Evolutionary conservation across 1,140 invertebrate species (phyloP), one percentile per base, ranked within the genome.

Genomic region (Pteromalus puparum): DNA sequence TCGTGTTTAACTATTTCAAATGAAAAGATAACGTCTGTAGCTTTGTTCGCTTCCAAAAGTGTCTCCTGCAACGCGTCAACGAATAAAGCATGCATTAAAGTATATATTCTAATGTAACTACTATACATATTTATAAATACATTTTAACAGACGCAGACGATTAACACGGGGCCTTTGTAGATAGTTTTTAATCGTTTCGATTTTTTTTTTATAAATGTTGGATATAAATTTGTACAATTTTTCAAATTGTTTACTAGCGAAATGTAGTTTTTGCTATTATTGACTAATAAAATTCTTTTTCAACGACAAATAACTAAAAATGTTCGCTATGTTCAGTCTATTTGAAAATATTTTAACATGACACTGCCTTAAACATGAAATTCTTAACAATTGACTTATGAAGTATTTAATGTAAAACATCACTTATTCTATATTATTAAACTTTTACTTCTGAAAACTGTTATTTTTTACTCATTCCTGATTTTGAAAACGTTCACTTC

Each of bases 91-190:
- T 72, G 38, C 74, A 78, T 83, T 72, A 3, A 78, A 30, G 53
- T 83, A 48, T 70, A 38, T 74, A 74, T 74, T 42, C 6, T 42
- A 79, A 79, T 46, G 10, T 21, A 79, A 61, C 5, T 65, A 28
- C 26, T 79, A 42, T 42, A 67, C 24, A 48, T 81, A 74, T 79
- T 15, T 67, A 34, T 76, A 48, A 15, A 65, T 38, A 76, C 15
- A 26, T 38, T 74, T 80, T 80, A 72, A 61, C n/a, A 80, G 75
- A 76, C 9, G 65, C n/a, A 80, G 75, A 76, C 15, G 65, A 81
- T 53, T 81, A 81, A 81, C 73, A 77, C 42, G 84, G 79, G 84
- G 84, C 84, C 84, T 85, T 85, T 85, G 84, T 81, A 85, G 84
- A 85, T 85, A 85, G 77, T 76, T 85, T 81, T 77, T 84, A 77